Conservation (phyloP, 2,797 vertebrate genomes). For the Parambassis ranga region DNA sequence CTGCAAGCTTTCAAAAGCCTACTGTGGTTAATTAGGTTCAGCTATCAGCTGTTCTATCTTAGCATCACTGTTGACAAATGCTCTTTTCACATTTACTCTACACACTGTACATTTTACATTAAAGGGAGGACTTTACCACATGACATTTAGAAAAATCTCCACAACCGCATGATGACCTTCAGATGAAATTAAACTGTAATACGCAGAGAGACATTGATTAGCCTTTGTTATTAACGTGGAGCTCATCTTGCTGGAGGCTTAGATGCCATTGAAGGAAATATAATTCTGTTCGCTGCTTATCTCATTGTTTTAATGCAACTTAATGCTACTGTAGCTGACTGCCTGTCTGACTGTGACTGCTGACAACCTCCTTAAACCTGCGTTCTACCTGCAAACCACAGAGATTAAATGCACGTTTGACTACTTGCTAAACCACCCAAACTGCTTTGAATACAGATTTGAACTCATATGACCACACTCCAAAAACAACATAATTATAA, state of each 20-base stretch:
- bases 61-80: background rate
- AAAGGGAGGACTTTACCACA: background rate
- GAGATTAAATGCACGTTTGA: background rate
- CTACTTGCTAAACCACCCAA: background rate
- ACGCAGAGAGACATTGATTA: slow-evolving; percentile 43
- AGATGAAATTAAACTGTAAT: slow-evolving; percentile 29
- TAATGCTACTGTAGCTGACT: slow-evolving; percentile 6
- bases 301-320: slow-evolving; percentile 5
- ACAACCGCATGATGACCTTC: slow-evolving; percentile 2
- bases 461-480: too few species aligned
- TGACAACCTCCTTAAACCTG: too few species aligned
- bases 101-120: background rate
- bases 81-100: background rate
- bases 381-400: background rate
- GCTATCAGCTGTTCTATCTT: background rate
- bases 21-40: background rate
- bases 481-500: too few species aligned
- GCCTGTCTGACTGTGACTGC: slow-evolving; percentile 6
- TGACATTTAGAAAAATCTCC: slow-evolving; percentile 36
- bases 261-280: slow-evolving; percentile 26
- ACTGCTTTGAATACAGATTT: too few species aligned
- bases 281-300: slow-evolving; percentile 14
- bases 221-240: slow-evolving; percentile 23
- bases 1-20: slow-evolving; percentile 9
- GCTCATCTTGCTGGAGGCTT: slow-evolving; percentile 30